Evolutionary conservation across 2,797 vertebrate genomes (phyloP).

Genomic region (Coreius guichenoti): DNA sequence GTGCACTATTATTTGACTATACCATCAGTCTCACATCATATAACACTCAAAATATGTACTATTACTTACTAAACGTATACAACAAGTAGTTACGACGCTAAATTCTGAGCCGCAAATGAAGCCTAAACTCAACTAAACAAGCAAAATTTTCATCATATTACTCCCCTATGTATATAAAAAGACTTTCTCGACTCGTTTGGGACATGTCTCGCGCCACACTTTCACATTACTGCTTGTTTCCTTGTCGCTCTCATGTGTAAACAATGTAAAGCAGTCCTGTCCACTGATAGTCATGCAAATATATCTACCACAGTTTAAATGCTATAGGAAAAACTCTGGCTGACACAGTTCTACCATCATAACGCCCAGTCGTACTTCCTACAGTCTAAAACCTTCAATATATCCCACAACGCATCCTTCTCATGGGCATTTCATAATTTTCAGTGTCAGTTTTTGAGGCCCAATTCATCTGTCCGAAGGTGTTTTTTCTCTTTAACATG

Average conservation of each 20-base stretch:
- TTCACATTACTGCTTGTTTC: slow-evolving; percentile 1
- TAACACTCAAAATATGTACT: neutral
- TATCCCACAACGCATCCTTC: neutral
- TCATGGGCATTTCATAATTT: neutral
- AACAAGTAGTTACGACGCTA: neutral
- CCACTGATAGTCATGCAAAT: slow-evolving; percentile 19
- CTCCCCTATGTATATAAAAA: neutral
- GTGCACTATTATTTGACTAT: neutral
- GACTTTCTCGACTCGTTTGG: neutral
- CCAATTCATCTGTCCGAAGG: neutral
- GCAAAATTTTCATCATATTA: neutral
- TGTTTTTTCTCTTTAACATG: neutral
- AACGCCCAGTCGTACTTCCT: neutral
- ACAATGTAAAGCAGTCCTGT: slow-evolving; percentile 24
- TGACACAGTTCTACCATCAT: neutral
- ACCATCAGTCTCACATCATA: neutral
- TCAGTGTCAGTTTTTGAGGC: neutral
- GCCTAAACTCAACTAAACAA: neutral
- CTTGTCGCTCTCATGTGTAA: slow-evolving; percentile 9
- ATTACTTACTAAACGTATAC: neutral
- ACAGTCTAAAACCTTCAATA: neutral
- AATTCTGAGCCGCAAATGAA: neutral
- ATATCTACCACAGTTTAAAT: neutral
- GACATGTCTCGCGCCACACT: neutral
- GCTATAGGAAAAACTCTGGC: neutral